Base-by-base conservation (phyloP, 1,140 invertebrate species). In the Trichonephila clavipes region DNA sequence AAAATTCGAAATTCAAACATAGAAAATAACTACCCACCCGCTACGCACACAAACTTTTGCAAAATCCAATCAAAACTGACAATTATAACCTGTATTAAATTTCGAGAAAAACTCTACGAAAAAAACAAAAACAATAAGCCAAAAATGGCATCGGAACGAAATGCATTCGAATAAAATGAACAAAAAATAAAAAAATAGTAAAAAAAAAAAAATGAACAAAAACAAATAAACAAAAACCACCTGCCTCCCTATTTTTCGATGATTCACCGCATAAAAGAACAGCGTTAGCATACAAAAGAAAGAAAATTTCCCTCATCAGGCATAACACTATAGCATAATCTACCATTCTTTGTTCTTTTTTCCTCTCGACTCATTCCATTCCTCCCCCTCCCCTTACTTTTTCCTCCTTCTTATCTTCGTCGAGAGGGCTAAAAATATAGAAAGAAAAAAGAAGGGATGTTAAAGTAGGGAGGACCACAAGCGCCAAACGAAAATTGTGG, bases 221-320 rank as follows among this genome's bases (percentile, higher is more conserved):
- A 88, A 66, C 40, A 24, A 44, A 77, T 51, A 77, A 89, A 89
- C 72, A 14, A 89, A 69, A 77, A 89, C 19, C 88, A 72, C 64
- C 88, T 89, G 88, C 88, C 16, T 89, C 34, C 24, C 24, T 21
- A 62, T 66, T 40, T 77, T 89, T 82, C 18, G 61, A 92, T 92
- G 82, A 92, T 92, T 92, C 90, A 92, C 81, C 82, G 10, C 81
- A 44, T 58, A 40, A 66, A 61, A 40, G 85, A 88, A 64, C 64
- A 88, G 64, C 6, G 24, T 61, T 24, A 51, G 12, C 82, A 14
- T 16, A 88, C 86, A 88, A 92, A 51, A 66, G 44, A 51, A 85
- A 85, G 90, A 85, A 92, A 83, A 92, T 92, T 64, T 81, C 88
- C 59, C 90, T 92, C 90, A 92, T 92, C 90, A 85, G 64, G 62